A percentile compares a stretch with the other conserved stretches of the same genome.
phyloP scores from a whole-genome alignment of 2,888 invertebrate genomes.

The Platypus cylindrus region DNA sequence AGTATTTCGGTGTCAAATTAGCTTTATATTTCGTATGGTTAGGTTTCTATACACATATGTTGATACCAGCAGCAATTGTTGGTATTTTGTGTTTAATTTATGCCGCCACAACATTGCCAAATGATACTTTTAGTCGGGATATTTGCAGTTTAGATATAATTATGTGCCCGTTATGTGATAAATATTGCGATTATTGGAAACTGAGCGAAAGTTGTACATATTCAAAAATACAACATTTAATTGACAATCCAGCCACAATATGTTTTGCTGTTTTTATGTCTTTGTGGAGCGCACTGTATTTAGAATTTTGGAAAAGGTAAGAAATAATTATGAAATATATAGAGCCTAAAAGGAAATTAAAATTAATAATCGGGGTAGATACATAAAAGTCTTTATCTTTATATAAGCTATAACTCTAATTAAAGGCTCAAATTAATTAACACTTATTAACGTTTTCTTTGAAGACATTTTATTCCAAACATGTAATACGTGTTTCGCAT shows the following conservation, averaged over 20 bases:
- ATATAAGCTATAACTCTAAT: no score
- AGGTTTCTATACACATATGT: conserved; percentile 74
- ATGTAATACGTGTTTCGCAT: no score
- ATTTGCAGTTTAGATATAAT: conserved; percentile 48
- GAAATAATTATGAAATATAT: neutral
- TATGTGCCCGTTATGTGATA: conserved; percentile 76
- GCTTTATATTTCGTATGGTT: conserved; percentile 77
- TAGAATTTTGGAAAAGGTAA: conserved; percentile 69
- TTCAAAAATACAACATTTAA: conserved; percentile 60
- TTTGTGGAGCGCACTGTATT: conserved; percentile 66
- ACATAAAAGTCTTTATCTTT: no score
- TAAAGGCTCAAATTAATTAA: no score
- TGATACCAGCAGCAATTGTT: conserved; percentile 58
- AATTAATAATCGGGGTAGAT: no score
- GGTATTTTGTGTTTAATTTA: conserved; percentile 55
- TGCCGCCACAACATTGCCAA: conserved; percentile 39
- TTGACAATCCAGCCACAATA: conserved; percentile 71
- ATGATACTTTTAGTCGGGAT: conserved; percentile 40
- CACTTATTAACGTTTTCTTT: no score
- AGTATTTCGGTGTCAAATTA: conserved; percentile 65
- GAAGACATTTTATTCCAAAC: no score
- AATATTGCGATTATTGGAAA: conserved; percentile 60
- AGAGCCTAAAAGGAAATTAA: no score
- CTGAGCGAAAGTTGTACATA: conserved; percentile 59
- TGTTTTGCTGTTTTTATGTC: conserved; percentile 72